Evolutionary conservation across 2,113 vertebrate species (phyloP), one percentile per base, ranked within the genome.

Genomic region (Conger conger): DNA sequence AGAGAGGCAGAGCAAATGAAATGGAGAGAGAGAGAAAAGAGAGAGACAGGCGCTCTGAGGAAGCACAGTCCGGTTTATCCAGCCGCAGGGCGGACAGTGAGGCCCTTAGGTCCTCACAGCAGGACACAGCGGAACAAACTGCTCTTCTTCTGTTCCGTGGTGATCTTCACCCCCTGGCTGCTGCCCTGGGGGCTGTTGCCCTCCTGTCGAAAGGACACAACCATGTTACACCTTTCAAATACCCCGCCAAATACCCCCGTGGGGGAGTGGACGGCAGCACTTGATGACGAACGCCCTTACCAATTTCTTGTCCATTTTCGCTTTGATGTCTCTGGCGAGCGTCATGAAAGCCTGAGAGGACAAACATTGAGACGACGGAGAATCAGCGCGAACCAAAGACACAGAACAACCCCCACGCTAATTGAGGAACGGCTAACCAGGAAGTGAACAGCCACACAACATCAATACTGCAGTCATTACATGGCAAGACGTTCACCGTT

Each of bases 241-340:
- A 6, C 53, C 57, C 17, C 38, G 33, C 3, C 38, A n/a, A n/a
- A n/a, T n/a, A n/a, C n/a, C n/a, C n/a, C n/a, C n/a, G n/a, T n/a
- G n/a, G n/a, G n/a, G 15, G 45, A 50, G 45, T 50, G 45, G 45
- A 50, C 0, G 11, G 11, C 15, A 50, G 11, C 45, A 50, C 45
- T 50, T 13, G 45, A 38, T 38, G 17, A 73, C 9, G 15, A 38
- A 54, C 27, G 53, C 23, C 85, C 96, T 96, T 93, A 99, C 98
- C 97, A 99, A 94, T 93, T 99, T 99, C 91, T 96, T 97, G 96
- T 99, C 98, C 97, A 99, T 99, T 95, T 99, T 99, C 88, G 97
- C 95, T 95, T 99, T 99, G 94, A 99, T 99, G 91, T 99, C 98
- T 94, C 97, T 96, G 76, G 98, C 98, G 0, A 99, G 97, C n/a